Percentiles rank a stretch among this genome's conserved stretches.
Evolutionary conservation across 2,888 invertebrate genomes (phyloP).

Genomic region (Caenorhabditis sinica): DNA sequence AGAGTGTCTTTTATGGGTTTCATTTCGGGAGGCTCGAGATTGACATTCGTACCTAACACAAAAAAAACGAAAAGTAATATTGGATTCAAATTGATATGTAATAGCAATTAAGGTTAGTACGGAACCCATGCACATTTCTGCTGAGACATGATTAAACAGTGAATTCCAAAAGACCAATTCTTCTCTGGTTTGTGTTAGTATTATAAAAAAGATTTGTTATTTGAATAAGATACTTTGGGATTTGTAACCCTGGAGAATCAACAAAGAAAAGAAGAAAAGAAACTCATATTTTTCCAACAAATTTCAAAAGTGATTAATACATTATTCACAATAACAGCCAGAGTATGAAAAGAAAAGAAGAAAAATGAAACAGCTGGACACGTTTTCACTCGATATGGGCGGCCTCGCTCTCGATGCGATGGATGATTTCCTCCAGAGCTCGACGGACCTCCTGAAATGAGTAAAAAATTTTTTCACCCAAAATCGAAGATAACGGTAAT

Average conservation of each 20-base stretch:
- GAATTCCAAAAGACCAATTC: not conserved
- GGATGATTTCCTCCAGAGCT: conserved; percentile 14
- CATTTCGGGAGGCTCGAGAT: conserved; percentile 9
- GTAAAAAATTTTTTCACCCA: not conserved
- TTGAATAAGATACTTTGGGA: too few species aligned
- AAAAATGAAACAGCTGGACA: not conserved
- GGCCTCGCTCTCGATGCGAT: not conserved
- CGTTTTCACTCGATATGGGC: not conserved
- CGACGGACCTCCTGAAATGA: conserved; percentile 19
- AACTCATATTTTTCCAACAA: too few species aligned
- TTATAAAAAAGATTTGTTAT: too few species aligned
- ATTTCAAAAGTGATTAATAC: too few species aligned
- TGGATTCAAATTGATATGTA: not conserved
- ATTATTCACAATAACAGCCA: too few species aligned
- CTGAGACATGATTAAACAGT: not conserved
- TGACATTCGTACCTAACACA: not conserved
- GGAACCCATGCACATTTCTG: not conserved
- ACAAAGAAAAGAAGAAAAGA: too few species aligned
- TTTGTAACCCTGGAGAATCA: not conserved
- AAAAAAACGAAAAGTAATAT: not conserved
- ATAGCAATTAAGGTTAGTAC: too few species aligned
- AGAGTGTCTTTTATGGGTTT: too few species aligned
- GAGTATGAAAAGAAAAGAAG: not conserved
- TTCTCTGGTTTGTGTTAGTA: too few species aligned
- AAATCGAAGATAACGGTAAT: too few species aligned